Conservation (phyloP, 2,797 vertebrate species). For the Rachycentron canadum region DNA sequence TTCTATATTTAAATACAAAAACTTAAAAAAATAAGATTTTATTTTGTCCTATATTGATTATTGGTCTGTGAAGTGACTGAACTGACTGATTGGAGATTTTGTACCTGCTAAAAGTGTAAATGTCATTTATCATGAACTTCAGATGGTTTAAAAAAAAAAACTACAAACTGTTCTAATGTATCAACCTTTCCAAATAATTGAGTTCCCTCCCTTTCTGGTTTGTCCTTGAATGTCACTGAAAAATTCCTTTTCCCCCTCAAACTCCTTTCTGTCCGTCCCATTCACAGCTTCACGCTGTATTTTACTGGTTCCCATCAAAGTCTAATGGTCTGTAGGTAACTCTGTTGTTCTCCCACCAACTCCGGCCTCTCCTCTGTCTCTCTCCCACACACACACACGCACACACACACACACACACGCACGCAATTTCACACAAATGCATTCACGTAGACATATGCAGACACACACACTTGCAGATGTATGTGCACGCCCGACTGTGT, state of each 20-base stretch:
- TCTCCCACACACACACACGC: slow-evolving; percentile 8
- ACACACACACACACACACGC: not conserved
- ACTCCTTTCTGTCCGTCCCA: slow-evolving; percentile 44
- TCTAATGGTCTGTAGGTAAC: slow-evolving; percentile 82
- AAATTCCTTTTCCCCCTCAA: slow-evolving; percentile 14
- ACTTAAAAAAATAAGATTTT: not conserved
- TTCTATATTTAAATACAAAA: too few relatives aligned
- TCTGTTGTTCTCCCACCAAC: slow-evolving; percentile 76
- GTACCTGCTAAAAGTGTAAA: too few relatives aligned
- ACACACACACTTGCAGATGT: not conserved
- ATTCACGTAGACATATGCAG: not conserved
- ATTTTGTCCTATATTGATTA: not conserved
- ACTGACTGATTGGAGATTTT: too few relatives aligned
- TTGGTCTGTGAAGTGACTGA: not conserved
- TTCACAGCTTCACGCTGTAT: slow-evolving; percentile 79
- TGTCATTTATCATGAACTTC: too few relatives aligned
- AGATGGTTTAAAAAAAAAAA: not conserved
- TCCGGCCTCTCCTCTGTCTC: slow-evolving; percentile 45
- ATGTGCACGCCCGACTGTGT: slow-evolving; percentile 8
- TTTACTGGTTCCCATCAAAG: slow-evolving; percentile 83
- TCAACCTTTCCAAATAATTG: not conserved
- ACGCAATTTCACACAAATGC: slow-evolving; percentile 13
- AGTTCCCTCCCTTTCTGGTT: slow-evolving; percentile 15
- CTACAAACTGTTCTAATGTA: not conserved
- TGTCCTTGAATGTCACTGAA: slow-evolving; percentile 26